Evolutionary conservation across 2,888 invertebrate species (phyloP), one percentile per base, ranked within the genome.

Genomic region (Argyresthia albistria): DNA sequence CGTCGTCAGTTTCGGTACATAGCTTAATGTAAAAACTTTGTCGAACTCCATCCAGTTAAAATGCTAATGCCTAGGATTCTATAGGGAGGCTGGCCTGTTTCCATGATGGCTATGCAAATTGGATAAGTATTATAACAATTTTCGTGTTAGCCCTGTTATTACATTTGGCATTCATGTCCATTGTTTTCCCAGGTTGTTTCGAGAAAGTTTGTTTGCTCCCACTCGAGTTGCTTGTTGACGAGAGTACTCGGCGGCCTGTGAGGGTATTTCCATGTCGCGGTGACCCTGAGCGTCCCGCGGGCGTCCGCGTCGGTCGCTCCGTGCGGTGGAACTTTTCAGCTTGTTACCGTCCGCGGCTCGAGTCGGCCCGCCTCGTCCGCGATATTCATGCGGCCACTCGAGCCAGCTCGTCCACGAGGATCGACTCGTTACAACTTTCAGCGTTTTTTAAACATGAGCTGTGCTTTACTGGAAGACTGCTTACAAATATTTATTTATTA

Each of bases 11-110:
- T 68, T 25, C n/a, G 35, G 43, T 25, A 50, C 25, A 25, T 66
- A 65, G 69, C 66, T 65, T 70, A 70, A 77, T 76, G 70, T 73
- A 70, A 73, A 79, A 80, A 80, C 69, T 81, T 79, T 59, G 52
- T 58, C 59, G 60, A 69, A 70, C 69, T 64, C 58, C 60, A 69
- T 75, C 63, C 65, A 63, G 68, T 73, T 69, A 66, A 73, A 75
- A 80, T 77, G 75, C 69, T 75, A 80, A 80, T 77, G 58, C 60
- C 54, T 57, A 55, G 60, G 62, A 66, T 67, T 63, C 61, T 58
- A 55, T 58, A 55, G 57, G 59, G 60, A 58, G 54, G 50, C 57
- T 55, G 53, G 55, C 60, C 55, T 51, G 56, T 60, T 56, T 56
- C 54, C 56, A 57, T 56, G 25, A 48, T 25, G 12, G 12, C 48